These are phyloP conservation scores for Sebastes vulpes DNA, from an alignment of 2,797 vertebrate genomes.

Conservation along the genomic window DNA sequence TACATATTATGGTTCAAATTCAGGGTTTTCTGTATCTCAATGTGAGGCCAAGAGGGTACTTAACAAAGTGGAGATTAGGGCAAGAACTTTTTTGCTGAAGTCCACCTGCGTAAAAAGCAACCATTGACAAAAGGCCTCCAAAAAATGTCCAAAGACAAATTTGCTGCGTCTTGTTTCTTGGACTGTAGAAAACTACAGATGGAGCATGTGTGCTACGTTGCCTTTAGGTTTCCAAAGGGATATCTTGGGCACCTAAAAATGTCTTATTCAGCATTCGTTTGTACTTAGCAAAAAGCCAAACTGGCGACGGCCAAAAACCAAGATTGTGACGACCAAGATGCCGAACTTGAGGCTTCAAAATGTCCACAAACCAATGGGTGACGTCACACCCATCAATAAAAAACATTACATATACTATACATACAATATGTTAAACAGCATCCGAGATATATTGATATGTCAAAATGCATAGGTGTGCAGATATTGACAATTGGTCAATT, in stretches of 20 bases:
- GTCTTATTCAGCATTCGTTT: too few relatives aligned
- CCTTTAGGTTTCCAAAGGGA: not conserved
- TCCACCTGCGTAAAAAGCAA: not conserved
- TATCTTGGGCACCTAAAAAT: not conserved
- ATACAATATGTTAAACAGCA: not conserved
- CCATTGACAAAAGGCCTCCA: not conserved
- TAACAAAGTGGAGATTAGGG: not conserved
- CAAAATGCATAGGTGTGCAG: not conserved
- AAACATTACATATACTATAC: not conserved
- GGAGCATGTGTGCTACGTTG: not conserved
- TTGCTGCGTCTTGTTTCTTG: not conserved
- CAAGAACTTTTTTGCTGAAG: not conserved
- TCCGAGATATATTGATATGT: not conserved
- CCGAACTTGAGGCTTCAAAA: too few relatives aligned
- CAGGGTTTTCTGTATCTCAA: not conserved
- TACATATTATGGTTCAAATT: not conserved
- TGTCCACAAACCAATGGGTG: too few relatives aligned
- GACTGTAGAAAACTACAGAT: not conserved
- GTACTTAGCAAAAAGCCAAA: too few relatives aligned
- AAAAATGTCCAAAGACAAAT: not conserved
- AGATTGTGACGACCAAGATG: too few relatives aligned
- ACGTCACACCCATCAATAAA: not conserved
- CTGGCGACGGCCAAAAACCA: too few relatives aligned
- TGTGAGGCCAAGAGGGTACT: not conserved
- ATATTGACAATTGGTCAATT: not conserved